Conservation (phyloP, 2,888 invertebrate genomes). For the Dermolepida albohirtum region DNA sequence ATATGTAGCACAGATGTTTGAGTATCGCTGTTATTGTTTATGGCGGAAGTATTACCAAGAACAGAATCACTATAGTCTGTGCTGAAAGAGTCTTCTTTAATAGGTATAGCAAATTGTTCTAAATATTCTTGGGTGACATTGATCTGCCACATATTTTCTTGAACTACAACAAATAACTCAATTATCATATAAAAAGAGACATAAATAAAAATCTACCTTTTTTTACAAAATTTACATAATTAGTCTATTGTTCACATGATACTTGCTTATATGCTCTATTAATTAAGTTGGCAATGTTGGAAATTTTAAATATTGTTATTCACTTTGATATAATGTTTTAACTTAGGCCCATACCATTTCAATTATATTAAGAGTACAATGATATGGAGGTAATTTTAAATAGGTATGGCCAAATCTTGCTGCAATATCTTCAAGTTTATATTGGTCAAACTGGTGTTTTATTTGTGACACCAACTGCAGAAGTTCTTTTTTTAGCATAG, state of each 20-base stretch:
- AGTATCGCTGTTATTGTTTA: no score
- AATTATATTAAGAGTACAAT: not conserved
- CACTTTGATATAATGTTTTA: not conserved
- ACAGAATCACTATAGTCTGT: no score
- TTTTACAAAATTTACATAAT: not conserved
- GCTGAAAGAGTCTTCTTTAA: no score
- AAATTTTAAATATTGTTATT: slow-evolving; percentile 3
- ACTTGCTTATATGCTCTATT: not conserved
- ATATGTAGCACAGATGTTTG: no score
- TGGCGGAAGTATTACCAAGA: no score
- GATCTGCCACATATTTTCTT: not conserved
- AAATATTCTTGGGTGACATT: not conserved
- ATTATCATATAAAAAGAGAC: not conserved
- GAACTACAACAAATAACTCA: not conserved
- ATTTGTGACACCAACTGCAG: not conserved
- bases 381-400: not conserved
- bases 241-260: not conserved
- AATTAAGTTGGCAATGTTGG: not conserved
- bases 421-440: not conserved
- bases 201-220: not conserved
- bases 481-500: not conserved
- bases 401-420: not conserved
- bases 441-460: not conserved
- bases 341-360: not conserved
- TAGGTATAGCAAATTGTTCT: no score